phyloP scores from a whole-genome alignment of 2,888 invertebrate species.

The Rugalucina vietnamica region DNA sequence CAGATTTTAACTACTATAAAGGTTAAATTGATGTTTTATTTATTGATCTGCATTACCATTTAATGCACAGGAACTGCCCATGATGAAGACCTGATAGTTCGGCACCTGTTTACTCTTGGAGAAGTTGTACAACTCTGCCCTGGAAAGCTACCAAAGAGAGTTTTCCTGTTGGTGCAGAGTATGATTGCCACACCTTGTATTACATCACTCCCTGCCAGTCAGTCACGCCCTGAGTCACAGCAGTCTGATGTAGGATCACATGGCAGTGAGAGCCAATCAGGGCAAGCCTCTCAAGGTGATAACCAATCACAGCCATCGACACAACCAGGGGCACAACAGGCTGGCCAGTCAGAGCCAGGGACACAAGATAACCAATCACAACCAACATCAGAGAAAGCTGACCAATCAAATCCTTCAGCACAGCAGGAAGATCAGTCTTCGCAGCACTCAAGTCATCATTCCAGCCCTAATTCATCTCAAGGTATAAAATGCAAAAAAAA shows the following conservation, averaged over 20 bases:
- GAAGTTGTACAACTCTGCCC: constrained; percentile 84
- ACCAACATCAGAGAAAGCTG: not conserved
- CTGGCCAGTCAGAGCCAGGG: too few species aligned
- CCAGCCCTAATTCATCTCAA: not conserved
- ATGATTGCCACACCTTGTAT: constrained; percentile 80
- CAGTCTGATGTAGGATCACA: not conserved
- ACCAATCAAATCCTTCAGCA: not conserved
- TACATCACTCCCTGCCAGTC: constrained; percentile 50
- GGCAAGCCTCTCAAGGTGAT: too few species aligned
- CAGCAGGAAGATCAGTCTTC: not conserved
- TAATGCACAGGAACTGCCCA: constrained; percentile 56
- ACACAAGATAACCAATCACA: not conserved
- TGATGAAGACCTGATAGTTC: constrained; percentile 81
- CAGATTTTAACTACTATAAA: too few species aligned
- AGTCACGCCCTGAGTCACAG: constrained; percentile 39
- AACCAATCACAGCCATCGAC: not conserved
- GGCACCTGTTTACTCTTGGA: constrained; percentile 84
- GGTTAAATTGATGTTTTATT: too few species aligned
- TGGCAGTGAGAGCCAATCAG: too few species aligned
- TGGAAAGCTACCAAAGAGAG: constrained; percentile 80
- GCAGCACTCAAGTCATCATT: not conserved
- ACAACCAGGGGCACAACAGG: not conserved
- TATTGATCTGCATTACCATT: too few species aligned
- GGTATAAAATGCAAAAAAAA: too few species aligned
- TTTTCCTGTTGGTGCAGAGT: constrained; percentile 84